Conservation (phyloP, 2,888 invertebrate species). For the Chalcosyrphus nemorum region DNA sequence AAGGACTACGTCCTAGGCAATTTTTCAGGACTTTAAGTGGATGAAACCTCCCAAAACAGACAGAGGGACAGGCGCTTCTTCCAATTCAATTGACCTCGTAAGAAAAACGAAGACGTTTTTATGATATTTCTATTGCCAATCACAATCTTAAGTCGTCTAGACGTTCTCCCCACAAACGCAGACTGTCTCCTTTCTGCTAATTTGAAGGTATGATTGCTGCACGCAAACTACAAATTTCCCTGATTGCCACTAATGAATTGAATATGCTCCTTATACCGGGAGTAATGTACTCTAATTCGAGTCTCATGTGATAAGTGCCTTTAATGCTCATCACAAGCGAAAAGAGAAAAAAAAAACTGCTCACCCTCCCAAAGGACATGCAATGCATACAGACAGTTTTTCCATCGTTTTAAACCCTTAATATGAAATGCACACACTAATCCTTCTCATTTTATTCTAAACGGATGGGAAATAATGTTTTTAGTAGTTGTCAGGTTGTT, state of each 20-base stretch:
- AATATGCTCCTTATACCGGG: background rate
- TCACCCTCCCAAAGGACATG: constrained; percentile 13
- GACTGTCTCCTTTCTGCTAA: background rate
- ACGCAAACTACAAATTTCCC: background rate
- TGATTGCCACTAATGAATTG: constrained; percentile 1
- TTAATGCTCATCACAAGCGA: background rate
- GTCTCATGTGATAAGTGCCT: background rate
- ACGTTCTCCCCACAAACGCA: background rate
- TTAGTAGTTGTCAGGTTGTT: constrained; percentile 39
- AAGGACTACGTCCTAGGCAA: background rate
- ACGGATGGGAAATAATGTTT: constrained; percentile 65
- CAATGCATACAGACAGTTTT: constrained; percentile 54
- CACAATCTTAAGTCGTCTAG: background rate
- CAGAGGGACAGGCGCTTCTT: background rate
- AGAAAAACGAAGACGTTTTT: background rate
- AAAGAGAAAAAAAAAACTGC: background rate
- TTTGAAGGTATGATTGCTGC: background rate
- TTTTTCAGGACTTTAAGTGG: background rate
- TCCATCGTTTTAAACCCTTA: constrained; percentile 49
- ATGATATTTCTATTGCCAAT: background rate
- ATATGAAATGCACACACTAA: constrained; percentile 33
- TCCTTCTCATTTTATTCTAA: constrained; percentile 51
- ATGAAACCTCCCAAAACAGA: background rate
- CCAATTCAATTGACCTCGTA: too few relatives aligned
- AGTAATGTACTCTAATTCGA: background rate